Conservation (phyloP, 2,888 invertebrate species). For the Deilephila porcellus region DNA sequence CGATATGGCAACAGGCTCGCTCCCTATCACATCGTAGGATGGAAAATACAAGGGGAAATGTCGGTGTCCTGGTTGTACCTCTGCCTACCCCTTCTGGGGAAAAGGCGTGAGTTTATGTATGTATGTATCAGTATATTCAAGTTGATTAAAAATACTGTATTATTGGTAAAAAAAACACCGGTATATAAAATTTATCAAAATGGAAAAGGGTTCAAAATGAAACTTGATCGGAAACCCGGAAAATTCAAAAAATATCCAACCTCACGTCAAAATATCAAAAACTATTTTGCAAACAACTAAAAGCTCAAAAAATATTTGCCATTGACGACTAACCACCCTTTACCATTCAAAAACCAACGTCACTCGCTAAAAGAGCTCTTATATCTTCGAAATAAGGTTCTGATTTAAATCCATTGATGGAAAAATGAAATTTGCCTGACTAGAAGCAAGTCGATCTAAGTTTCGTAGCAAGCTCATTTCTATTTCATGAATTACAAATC, state of each 20-base stretch:
- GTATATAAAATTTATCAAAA: neutral
- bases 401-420: neutral
- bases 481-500: conserved; percentile 62
- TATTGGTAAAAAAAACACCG: no score
- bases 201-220: neutral
- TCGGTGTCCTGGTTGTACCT: no score
- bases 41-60: no score
- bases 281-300: conserved; percentile 14
- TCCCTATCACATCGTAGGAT: no score
- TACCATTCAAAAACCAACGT: neutral
- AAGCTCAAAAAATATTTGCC: conserved; percentile 15
- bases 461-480: conserved; percentile 57
- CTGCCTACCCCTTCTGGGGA: no score
- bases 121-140: no score
- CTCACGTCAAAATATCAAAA: neutral
- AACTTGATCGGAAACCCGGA: neutral
- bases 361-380: neutral
- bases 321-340: neutral
- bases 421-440: neutral
- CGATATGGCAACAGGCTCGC: no score
- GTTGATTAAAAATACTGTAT: no score
- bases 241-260: neutral
- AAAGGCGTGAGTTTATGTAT: no score
- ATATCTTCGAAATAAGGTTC: neutral
- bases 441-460: conserved; percentile 60